Conservation (phyloP, 2,888 invertebrate species). For the Tetragnatha montana region DNA sequence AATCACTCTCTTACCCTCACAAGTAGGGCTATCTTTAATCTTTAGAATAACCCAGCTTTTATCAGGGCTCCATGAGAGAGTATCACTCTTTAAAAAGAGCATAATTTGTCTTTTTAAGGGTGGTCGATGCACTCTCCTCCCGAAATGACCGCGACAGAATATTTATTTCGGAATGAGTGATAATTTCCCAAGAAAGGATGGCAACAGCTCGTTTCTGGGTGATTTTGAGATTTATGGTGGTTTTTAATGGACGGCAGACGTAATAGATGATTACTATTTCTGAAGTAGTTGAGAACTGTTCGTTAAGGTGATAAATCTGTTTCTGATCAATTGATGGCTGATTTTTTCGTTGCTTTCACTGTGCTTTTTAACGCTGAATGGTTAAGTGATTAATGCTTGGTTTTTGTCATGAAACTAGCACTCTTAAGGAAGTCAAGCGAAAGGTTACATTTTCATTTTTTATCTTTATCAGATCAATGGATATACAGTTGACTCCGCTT, state of each 20-base stretch:
- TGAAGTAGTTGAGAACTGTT: background rate
- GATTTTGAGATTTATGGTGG: background rate
- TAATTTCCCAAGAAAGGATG: slow-evolving; percentile 17
- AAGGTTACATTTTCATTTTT: too few relatives aligned
- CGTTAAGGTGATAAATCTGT: background rate
- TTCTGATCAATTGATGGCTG: background rate
- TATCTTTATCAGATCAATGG: too few relatives aligned
- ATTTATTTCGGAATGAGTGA: background rate
- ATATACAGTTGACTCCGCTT: too few relatives aligned
- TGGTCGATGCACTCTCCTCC: background rate
- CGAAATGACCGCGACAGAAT: slow-evolving; percentile 11
- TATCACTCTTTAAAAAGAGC: background rate
- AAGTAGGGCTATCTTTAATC: background rate
- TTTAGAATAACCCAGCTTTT: background rate
- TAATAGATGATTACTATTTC: background rate
- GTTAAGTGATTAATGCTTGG: too few relatives aligned
- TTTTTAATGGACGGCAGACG: background rate
- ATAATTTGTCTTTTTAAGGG: background rate
- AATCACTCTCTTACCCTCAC: too few relatives aligned
- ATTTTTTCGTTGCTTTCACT: too few relatives aligned
- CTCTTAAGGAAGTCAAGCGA: too few relatives aligned
- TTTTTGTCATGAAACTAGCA: too few relatives aligned
- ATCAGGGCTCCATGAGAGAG: background rate
- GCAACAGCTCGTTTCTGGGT: background rate
- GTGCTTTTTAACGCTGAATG: too few relatives aligned